These are phyloP conservation scores for Trachelus iudaicus DNA, from an alignment of 2,888 invertebrate species.

Conservation along the genomic window DNA sequence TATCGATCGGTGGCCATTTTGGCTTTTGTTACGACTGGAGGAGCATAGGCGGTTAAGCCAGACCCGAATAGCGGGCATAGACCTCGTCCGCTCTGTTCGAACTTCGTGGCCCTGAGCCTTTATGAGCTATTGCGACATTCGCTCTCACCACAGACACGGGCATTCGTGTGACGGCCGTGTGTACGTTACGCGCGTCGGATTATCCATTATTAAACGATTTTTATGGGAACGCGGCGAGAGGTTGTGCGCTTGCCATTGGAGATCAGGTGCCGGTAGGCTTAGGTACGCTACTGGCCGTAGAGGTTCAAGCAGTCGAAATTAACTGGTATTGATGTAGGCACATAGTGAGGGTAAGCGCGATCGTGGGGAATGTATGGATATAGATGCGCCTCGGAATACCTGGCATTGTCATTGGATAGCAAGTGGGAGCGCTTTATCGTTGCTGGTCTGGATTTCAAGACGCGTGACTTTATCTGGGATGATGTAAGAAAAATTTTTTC, in stretches of 20 bases:
- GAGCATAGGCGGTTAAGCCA: constrained; percentile 9
- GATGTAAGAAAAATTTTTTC: not conserved
- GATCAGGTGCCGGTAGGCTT: constrained; percentile 35
- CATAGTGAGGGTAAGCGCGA: not conserved
- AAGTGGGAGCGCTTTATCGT: not conserved
- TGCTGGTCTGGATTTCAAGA: not conserved
- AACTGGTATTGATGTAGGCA: not conserved
- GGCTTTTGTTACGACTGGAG: not conserved
- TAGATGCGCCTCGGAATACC: not conserved
- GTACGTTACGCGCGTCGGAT: constrained; percentile 18
- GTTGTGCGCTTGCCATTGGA: constrained; percentile 29
- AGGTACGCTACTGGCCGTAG: not conserved
- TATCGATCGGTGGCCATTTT: not conserved
- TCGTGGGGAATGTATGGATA: not conserved
- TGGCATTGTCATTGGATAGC: not conserved
- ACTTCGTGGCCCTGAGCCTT: constrained; percentile 38
- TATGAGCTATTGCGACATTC: constrained; percentile 38
- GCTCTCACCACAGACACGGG: constrained; percentile 6
- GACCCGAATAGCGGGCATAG: constrained; percentile 47
- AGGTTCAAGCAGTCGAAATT: not conserved
- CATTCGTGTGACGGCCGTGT: not conserved
- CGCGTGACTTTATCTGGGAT: not conserved
- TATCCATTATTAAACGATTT: constrained; percentile 39
- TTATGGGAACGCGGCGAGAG: constrained; percentile 29
- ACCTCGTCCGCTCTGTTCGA: constrained; percentile 27